These are phyloP conservation scores for Columba guinea DNA, from an alignment of 2,797 vertebrate genomes.

Conservation along the genomic window DNA sequence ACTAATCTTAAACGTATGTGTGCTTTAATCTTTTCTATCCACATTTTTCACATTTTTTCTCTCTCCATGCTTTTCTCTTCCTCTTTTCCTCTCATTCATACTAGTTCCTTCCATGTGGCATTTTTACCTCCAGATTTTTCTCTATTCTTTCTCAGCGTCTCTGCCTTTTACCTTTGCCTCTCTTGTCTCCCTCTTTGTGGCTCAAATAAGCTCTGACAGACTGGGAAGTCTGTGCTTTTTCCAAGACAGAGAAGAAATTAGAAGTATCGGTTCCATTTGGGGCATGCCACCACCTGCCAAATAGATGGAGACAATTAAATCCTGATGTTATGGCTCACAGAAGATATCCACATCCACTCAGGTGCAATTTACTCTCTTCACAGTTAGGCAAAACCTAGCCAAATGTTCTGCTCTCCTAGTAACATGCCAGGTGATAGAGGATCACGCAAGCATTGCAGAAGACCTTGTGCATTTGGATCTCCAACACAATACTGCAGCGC, in stretches of 20 bases:
- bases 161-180: neutral
- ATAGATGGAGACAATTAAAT: neutral
- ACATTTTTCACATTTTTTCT: neutral
- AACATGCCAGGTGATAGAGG: too few species aligned
- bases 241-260: neutral
- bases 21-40: neutral
- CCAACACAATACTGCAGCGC: neutral
- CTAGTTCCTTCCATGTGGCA: neutral
- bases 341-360: neutral
- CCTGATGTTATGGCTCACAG: neutral
- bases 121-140: neutral
- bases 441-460: neutral
- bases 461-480: neutral
- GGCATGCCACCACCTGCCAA: neutral
- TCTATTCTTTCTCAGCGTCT: neutral
- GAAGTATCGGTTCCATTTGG: neutral
- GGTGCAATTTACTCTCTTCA: neutral
- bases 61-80: neutral
- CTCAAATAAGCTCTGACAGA: neutral
- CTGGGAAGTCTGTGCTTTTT: neutral
- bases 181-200: neutral
- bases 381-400: neutral
- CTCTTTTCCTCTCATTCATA: neutral
- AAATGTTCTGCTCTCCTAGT: neutral
- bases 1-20: neutral